Evolutionary conservation across 2,888 invertebrate genomes (phyloP), one percentile per base, ranked within the genome.

Genomic region (Parascotia fuliginaria): DNA sequence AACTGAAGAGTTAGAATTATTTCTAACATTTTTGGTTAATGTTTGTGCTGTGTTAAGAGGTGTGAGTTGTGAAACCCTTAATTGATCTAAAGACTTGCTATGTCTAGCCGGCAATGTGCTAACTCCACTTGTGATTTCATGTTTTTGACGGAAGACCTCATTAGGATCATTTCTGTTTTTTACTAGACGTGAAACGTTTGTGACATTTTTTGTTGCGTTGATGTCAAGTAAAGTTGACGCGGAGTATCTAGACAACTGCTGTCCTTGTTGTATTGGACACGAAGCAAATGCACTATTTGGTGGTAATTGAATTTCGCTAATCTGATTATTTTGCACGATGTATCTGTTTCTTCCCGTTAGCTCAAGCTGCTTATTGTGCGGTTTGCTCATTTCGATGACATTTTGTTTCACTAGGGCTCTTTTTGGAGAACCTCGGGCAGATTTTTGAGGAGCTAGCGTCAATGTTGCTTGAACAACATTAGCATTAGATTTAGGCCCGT

Each of bases 81-180:
- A 83, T 67, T 97, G 96, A 81, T 97, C 97, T 59, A 97, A 83
- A 1, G 96, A 96, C 79, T 96, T 96, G 80, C 96, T 96, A 74
- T 97, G 97, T 46, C 96, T 92, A 0, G 96, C 94, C 0, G 95
- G 95, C 34, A 95, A 76, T 0, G 93, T 93, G 33, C 90, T 93
- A 7, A 92, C 89, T 24, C 92, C 93, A 55, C 88, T 90, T 9
- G 82, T 84, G 29, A 90, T 84, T 79, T 87, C 86, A 66, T 85
- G 87, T 74, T 88, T 88, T 55, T 85, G 85, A 29, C 75, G 79
- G 47, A 86, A 80, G 1, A 77, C 79, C 73, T 87, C 86, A 49
- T 79, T 84, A 14, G 72, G 67, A 58, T 87, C 79, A 24, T 65
- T 65, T 64, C 80, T 83, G n/a, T 86, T 83, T 65, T 81, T 87